Evolutionary conservation across 1,140 invertebrate genomes (phyloP).

Genomic region (Drosophila yakuba): DNA sequence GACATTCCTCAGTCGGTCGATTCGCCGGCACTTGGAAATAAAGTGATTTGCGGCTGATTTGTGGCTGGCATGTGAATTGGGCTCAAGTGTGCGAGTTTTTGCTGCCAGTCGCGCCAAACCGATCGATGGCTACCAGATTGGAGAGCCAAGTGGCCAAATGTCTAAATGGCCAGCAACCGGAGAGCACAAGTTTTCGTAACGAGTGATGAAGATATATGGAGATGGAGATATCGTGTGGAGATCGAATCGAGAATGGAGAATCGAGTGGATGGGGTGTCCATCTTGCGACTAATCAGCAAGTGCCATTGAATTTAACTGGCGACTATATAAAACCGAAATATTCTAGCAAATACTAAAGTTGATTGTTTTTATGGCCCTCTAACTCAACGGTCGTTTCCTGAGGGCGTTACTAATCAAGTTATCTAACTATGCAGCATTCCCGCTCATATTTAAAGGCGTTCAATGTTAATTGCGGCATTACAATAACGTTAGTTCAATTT

Average conservation of each 20-base stretch:
- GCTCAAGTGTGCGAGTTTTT: slow-evolving; percentile 58
- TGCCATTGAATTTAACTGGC: slow-evolving; percentile 7
- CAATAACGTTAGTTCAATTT: background rate
- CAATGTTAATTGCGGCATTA: background rate
- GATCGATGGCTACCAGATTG: slow-evolving; percentile 7
- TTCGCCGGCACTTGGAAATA: slow-evolving; percentile 42
- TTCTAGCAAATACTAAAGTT: slow-evolving; percentile 4
- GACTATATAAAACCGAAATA: slow-evolving; percentile 10
- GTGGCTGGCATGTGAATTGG: slow-evolving; percentile 60
- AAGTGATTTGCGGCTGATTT: slow-evolving; percentile 64
- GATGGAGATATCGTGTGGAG: slow-evolving; percentile 15
- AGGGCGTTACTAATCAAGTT: background rate
- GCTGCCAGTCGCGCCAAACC: slow-evolving; percentile 9
- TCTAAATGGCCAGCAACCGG: slow-evolving; percentile 11
- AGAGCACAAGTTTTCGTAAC: slow-evolving; percentile 12
- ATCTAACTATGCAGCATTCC: background rate
- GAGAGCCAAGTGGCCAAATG: background rate
- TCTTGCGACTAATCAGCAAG: slow-evolving; percentile 5
- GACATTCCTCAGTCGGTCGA: slow-evolving; percentile 35
- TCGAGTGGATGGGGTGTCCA: slow-evolving; percentile 17
- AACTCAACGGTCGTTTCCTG: background rate
- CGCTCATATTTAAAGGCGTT: background rate
- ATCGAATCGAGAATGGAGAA: background rate
- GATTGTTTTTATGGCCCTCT: slow-evolving; percentile 10
- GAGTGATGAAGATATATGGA: slow-evolving; percentile 21